Percentiles rank a stretch among this genome's conserved stretches.
Conservation (phyloP, 1,140 invertebrate species). For the Drosophila nebulosa region DNA sequence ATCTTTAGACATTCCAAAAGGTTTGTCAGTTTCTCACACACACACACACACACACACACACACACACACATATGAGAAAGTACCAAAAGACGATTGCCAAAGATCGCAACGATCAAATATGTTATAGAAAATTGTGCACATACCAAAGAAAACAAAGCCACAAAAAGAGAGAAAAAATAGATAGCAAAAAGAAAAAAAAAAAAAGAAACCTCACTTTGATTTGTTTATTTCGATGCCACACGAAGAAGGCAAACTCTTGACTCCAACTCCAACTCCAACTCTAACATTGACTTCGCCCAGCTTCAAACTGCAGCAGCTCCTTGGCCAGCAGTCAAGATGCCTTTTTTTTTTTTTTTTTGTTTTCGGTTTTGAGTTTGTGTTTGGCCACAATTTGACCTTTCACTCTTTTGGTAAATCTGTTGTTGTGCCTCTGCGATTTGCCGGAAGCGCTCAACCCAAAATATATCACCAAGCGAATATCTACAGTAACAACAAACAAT, state of each 20-base stretch:
- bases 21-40: constrained; percentile 78
- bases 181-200: constrained; percentile 5
- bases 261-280: neutral
- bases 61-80: constrained; percentile 52
- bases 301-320: constrained; percentile 53
- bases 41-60: constrained; percentile 45
- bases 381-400: constrained; percentile 72
- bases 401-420: constrained; percentile 33
- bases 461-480: constrained; percentile 78
- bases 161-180: neutral
- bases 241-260: constrained; percentile 22
- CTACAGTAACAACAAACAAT: constrained; percentile 46
- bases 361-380: constrained; percentile 22
- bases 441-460: constrained; percentile 75
- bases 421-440: constrained; percentile 44
- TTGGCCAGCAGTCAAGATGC: constrained; percentile 57
- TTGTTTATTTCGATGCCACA: constrained; percentile 74
- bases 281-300: neutral
- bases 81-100: constrained; percentile 65
- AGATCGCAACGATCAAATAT: constrained; percentile 74
- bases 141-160: constrained; percentile 55
- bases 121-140: constrained; percentile 78
- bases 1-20: constrained; percentile 39
- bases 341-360: constrained; percentile 39
- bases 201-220: constrained; percentile 62